phyloP scores from a whole-genome alignment of 2,113 vertebrate species.

The Rhynchomys soricoides region DNA sequence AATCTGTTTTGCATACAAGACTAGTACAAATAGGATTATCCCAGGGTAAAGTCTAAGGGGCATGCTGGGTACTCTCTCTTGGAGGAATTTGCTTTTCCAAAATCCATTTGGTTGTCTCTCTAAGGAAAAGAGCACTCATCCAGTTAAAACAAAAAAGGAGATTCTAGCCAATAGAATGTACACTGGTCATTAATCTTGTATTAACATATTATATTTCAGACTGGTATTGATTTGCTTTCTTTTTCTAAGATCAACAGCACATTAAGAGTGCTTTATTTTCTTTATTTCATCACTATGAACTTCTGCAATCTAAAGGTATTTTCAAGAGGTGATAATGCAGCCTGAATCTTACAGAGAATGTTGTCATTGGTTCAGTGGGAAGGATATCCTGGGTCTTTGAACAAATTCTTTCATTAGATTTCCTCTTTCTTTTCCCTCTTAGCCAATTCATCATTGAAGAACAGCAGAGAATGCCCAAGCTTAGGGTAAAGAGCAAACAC shows the following conservation, averaged over 20 bases:
- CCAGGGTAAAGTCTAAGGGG: not conserved
- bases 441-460: not conserved
- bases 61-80: not conserved
- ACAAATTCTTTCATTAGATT: not conserved
- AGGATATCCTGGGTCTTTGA: not conserved
- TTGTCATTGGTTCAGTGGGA: not conserved
- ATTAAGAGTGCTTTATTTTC: not conserved
- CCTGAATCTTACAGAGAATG: not conserved
- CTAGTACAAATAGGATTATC: not conserved
- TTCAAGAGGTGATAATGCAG: not conserved
- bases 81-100: not conserved
- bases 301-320: not conserved
- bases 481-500: not conserved
- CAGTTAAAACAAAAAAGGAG: not conserved
- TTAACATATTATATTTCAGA: not conserved
- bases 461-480: not conserved
- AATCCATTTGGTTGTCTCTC: not conserved
- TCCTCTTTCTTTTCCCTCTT: not conserved
- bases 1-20: not conserved
- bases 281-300: not conserved
- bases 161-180: not conserved
- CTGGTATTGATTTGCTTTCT: not conserved
- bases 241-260: not conserved
- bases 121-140: not conserved
- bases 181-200: not conserved